phyloP scores from a whole-genome alignment of 2,888 invertebrate genomes.

The Phyto melanocephala region DNA sequence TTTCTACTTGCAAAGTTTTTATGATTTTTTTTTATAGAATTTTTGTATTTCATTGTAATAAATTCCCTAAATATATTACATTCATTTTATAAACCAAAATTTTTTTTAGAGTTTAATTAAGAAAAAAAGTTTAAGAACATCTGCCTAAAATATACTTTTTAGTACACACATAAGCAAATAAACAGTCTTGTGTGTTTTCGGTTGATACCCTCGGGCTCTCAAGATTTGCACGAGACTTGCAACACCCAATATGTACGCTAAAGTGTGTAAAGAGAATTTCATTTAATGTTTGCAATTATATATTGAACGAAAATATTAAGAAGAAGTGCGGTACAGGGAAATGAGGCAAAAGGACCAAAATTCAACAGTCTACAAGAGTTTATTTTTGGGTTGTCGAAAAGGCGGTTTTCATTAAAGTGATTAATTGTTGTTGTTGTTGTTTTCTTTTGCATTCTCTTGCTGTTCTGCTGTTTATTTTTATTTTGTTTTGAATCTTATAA shows the following conservation, averaged over 20 bases:
- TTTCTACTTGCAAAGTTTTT: too few relatives aligned
- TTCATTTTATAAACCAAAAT: too few relatives aligned
- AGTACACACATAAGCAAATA: neutral
- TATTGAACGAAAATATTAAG: neutral
- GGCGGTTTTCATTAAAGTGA: constrained; percentile 37
- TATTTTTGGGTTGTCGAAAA: constrained; percentile 8
- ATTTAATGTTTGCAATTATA: constrained; percentile 8
- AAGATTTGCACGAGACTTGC: neutral
- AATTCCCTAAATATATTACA: too few relatives aligned
- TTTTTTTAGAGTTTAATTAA: too few relatives aligned
- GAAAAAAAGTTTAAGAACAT: too few relatives aligned
- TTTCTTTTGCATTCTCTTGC: neutral
- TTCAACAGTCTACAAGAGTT: neutral
- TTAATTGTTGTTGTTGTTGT: constrained; percentile 27
- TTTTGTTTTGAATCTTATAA: constrained; percentile 1
- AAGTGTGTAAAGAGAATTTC: constrained; percentile 28
- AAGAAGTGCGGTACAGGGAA: neutral
- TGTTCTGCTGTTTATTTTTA: neutral
- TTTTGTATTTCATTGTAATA: too few relatives aligned
- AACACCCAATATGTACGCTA: neutral
- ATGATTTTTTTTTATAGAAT: too few relatives aligned
- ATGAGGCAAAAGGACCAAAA: neutral
- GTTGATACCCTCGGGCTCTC: neutral
- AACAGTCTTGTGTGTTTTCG: neutral
- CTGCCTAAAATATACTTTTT: constrained; percentile 21